Evolutionary conservation across 1,140 invertebrate species (phyloP).

Genomic region (Brachionus manjavacas): DNA sequence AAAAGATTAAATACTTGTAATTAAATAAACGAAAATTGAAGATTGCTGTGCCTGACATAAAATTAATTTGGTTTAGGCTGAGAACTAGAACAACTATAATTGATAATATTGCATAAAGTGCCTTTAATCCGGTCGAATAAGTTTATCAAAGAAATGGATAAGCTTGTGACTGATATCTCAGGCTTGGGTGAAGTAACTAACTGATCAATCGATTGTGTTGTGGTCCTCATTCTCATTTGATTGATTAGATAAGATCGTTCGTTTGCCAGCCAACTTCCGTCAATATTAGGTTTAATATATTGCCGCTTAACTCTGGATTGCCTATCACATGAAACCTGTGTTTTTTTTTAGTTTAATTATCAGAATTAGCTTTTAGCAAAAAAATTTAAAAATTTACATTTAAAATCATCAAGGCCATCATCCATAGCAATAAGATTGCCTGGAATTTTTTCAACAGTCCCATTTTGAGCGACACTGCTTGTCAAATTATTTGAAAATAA

Average conservation of each 20-base stretch:
- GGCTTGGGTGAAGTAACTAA: not conserved
- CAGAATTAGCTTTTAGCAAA: not conserved
- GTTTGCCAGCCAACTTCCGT: constrained; percentile 30
- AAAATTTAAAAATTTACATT: not conserved
- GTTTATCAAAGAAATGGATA: not conserved
- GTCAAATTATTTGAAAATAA: not conserved
- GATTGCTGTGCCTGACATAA: not conserved
- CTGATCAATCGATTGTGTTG: not conserved
- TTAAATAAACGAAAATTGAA: not conserved
- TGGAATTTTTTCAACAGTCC: not conserved
- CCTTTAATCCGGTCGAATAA: constrained; percentile 16
- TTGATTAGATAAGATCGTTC: not conserved
- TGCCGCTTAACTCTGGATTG: not conserved
- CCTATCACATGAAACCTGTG: not conserved
- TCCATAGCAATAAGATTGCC: not conserved
- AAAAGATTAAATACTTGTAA: constrained; percentile 1
- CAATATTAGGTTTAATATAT: constrained; percentile 16
- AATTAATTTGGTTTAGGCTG: not conserved
- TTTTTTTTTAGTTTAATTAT: not conserved
- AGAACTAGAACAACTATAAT: not conserved
- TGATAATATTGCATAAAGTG: not conserved
- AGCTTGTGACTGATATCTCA: not conserved
- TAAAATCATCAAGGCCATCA: not conserved
- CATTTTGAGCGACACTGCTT: not conserved
- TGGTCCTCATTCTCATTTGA: not conserved